Base-by-base conservation (phyloP, 1,140 invertebrate species). In the Physella acuta region DNA sequence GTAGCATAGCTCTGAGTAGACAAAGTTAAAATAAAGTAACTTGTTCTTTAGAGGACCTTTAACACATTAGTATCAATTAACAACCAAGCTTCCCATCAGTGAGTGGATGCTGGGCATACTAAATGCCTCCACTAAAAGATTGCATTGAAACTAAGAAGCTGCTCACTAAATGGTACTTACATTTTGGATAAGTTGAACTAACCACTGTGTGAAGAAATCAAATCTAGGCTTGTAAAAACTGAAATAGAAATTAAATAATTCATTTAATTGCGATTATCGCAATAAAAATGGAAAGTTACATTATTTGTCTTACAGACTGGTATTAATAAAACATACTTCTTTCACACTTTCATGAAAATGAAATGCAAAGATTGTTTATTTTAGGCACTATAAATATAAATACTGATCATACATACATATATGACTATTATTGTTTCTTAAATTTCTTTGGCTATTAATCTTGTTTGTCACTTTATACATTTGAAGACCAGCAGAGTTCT, bases 171-270 rank as follows among this genome's bases (percentile, higher is more conserved):
- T 80, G 70, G 79, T 85, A 74, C 77, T 85, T 52, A 86, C 81
- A 16, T 86, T 83, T 0, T 75, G 49, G 0, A 93, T 67, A 5
- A 86, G 85, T n/a, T 84, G 67, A 0, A 85, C 81, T 53, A 92
- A 79, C 77, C 66, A 74, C 34, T 78, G 70, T 0, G 92, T 75
- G 79, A 92, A 94, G 34, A 90, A 70, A 3, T 79, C 49, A 92
- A 92, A 94, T 70, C 92, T 83, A 16, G 89, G 88, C 66, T 85
- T 82, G 76, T 90, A 92, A 75, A 91, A 94, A 37, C 82, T 84
- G 74, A 39, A 78, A 76, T 14, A 59, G 70, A 37, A 44, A 26
- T 28, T 26, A 44, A 26, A 20, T 33, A 36, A 44, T 56, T 55
- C n/a, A 20, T 33, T 56, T 20, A 20, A 52, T 39, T 33, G 44